Evolutionary conservation across 2,888 invertebrate species (phyloP), one percentile per base, ranked within the genome.

Genomic region (Vandiemenella viatica): DNA sequence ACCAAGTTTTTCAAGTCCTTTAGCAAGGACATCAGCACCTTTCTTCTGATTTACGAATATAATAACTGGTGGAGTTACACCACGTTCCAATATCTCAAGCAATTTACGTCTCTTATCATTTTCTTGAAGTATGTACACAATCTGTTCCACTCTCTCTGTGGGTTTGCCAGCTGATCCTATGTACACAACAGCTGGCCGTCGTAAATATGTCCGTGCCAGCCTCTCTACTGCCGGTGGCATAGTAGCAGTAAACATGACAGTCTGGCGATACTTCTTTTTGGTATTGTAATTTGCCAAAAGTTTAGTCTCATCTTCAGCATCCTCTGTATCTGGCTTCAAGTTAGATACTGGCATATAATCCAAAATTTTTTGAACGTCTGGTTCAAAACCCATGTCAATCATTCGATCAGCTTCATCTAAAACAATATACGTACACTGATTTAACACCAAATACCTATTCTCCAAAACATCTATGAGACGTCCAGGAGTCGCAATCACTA

Each of bases 1-100:
- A 13, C 93, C 90, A 60, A 97, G 77, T 69, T 97, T 97, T 65
- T 96, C 95, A 63, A 98, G 72, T 40, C 96, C 93, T 67, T 93
- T 91, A 22, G 96, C 95, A 65, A 98, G 73, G 2, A 98, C 88
- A 66, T 98, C 98, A 1, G 96, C 98, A 51, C 97, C 97, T 69
- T 96, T 98, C 81, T 99, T 99, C 69, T 99, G 97, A 68, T 99
- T 99, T 61, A 99, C 98, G 67, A 99, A 99, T 62, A 99, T 96
- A 59, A 99, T 98, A 57, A 99, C 87, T 0, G 98, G 98, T 3
- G 96, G 96, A 63, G 95, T 93, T 48, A 93, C 83, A 19, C 90
- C 89, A 48, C 86, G 78, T 45, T 80, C 79, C 38, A 99, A 74
- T 57, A 98, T 86, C 65, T 92, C 89, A 67, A 98, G 81, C 23